Evolutionary conservation across 2,113 vertebrate genomes (phyloP).

Genomic region (Sakesphorus luctuosus): DNA sequence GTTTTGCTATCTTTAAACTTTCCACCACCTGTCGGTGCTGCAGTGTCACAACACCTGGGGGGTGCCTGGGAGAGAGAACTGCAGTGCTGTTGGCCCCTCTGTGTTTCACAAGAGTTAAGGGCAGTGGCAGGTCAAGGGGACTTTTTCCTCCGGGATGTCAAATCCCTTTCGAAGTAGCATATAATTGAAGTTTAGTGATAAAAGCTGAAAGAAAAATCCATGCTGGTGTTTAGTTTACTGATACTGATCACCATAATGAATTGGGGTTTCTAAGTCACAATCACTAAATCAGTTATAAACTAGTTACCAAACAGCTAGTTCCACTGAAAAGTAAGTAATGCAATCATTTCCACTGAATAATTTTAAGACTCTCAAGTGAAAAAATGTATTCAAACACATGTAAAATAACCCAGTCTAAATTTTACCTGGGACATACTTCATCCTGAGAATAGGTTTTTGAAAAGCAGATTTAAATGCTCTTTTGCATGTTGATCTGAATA

Average conservation of each 20-base stretch:
- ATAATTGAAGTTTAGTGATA: conserved; percentile 28
- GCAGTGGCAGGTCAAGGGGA: not conserved
- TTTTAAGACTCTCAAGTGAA: not conserved
- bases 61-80: not conserved
- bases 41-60: not conserved
- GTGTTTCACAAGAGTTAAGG: not conserved
- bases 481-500: not conserved
- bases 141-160: not conserved
- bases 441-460: not conserved
- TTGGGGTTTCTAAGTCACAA: not conserved
- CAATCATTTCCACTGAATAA: not conserved
- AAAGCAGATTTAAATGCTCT: not conserved
- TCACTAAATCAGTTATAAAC: not conserved
- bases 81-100: not conserved
- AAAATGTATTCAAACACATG: not conserved
- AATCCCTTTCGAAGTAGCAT: not conserved
- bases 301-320: not conserved
- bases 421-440: not conserved
- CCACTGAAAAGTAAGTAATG: not conserved
- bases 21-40: not conserved
- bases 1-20: not conserved
- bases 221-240: not conserved
- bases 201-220: not conserved
- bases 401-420: not conserved
- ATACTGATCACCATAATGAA: conserved; percentile 3